Evolutionary conservation across 2,888 invertebrate genomes (phyloP).

Genomic region (Oscheius sp.): DNA sequence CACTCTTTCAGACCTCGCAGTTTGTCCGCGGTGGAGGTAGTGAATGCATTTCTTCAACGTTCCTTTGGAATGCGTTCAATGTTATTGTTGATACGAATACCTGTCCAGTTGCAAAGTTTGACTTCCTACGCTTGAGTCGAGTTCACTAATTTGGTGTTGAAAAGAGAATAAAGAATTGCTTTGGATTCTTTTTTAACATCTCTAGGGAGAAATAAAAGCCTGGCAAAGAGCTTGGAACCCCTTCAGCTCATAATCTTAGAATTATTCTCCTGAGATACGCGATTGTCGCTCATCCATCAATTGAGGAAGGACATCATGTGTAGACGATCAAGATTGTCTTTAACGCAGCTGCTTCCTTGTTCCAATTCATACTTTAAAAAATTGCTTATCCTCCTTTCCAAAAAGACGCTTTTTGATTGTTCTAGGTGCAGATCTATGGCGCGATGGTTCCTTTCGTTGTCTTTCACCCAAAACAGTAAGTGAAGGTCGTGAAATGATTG

Average conservation of each 20-base stretch:
- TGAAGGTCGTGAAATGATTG: not conserved
- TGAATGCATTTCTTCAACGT: conserved; percentile 79
- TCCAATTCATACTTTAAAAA: not conserved
- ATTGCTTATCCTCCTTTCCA: not conserved
- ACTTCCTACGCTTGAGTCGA: not conserved
- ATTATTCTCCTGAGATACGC: not conserved
- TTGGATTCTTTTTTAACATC: not conserved
- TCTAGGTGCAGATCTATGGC: conserved; percentile 3
- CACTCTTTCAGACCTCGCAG: conserved; percentile 78
- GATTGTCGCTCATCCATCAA: not conserved
- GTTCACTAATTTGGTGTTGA: not conserved
- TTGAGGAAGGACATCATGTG: not conserved
- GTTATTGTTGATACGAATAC: conserved; percentile 46
- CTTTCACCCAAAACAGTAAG: not conserved
- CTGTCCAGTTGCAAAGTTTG: conserved; percentile 24
- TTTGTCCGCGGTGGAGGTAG: conserved; percentile 85
- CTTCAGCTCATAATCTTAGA: not conserved
- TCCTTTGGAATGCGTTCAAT: conserved; percentile 79
- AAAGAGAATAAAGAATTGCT: too few relatives aligned
- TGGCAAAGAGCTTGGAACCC: not conserved
- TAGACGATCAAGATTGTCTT: not conserved
- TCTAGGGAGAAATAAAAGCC: not conserved
- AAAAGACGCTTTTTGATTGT: not conserved
- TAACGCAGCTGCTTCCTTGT: not conserved
- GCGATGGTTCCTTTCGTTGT: not conserved